Base-by-base conservation (phyloP, 2,797 vertebrate genomes). In the Tiaroga cobitis region DNA sequence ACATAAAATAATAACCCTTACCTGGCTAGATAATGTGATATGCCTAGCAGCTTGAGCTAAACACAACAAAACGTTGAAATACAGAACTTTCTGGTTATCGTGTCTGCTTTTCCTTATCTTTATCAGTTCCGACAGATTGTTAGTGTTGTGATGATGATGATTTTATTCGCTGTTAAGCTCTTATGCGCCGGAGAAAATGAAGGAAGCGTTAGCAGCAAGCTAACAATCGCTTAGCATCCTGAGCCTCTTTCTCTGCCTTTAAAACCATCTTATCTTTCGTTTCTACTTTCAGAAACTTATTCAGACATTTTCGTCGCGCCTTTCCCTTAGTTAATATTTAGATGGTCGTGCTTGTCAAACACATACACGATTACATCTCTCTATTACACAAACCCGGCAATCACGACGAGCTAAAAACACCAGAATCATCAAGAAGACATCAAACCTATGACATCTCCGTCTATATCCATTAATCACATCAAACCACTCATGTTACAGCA, bases 171-270 rank as follows among this genome's bases (percentile, higher is more conserved):
- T 26, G 26, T 41, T 68, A 56, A 9, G 15, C 49, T 68, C 10
- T 37, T 32, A n/a, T 34, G 13, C 13, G 41, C 26, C 26, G 18
- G 19, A 65, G 65, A 49, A 39, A 5, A 80, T 32, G 6, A 63
- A 49, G 43, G 56, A 74, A 63, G 39, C 56, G 56, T 67, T 85
- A 85, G 84, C 84, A 85, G 29, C 24, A 54, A 16, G 84, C 77
- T 85, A 80, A 19, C 67, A 32, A n/a, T 37, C 41, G 43, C 32
- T 59, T 85, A 85, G 84, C 84, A 80, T 63, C 68, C 24, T 51
- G 72, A 67, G 73, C 61, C 43, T 39, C 43, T 39, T 37, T n/a
- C 18, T n/a, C 51, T 78, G 11, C 67, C 46, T 46, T 77, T 54
- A 19, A 37, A 70, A 24, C 29, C 81, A 26, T 74, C 18, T 32